Evolutionary conservation across 2,113 vertebrate genomes (phyloP).

Genomic region (Proteles cristata): DNA sequence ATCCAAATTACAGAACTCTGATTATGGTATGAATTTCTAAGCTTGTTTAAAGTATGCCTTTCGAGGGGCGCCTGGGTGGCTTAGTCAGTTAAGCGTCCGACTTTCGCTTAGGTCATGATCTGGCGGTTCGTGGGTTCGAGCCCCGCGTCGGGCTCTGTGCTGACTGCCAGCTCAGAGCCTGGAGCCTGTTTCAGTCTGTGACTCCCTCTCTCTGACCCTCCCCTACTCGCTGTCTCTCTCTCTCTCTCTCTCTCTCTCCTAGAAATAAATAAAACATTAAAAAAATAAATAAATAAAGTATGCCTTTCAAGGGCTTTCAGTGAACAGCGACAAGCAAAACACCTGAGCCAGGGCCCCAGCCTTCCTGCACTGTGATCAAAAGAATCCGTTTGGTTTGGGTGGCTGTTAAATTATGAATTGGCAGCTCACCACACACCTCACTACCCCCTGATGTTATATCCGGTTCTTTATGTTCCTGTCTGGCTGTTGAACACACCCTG

Average conservation of each 20-base stretch:
- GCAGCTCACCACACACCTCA: neutral
- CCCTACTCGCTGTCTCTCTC: no score
- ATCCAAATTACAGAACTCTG: neutral
- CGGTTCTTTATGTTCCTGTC: neutral
- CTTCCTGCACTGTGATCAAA: neutral
- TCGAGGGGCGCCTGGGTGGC: neutral
- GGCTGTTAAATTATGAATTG: neutral
- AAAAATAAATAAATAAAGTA: neutral
- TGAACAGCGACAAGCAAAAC: neutral
- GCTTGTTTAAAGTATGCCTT: neutral
- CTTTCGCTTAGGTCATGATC: no score
- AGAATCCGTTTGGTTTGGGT: neutral
- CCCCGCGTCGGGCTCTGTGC: no score
- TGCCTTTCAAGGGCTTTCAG: neutral
- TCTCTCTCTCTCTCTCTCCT: no score
- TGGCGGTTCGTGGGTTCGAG: no score
- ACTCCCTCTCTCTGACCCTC: no score
- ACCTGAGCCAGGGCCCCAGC: neutral
- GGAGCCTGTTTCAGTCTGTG: no score
- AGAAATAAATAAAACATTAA: no score
- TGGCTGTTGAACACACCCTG: neutral
- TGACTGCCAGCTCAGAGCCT: no score
- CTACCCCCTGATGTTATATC: neutral
- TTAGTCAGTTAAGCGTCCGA: no score
- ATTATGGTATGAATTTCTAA: neutral